Conservation (phyloP, 2,888 invertebrate genomes). For the Oscheius sp. region DNA sequence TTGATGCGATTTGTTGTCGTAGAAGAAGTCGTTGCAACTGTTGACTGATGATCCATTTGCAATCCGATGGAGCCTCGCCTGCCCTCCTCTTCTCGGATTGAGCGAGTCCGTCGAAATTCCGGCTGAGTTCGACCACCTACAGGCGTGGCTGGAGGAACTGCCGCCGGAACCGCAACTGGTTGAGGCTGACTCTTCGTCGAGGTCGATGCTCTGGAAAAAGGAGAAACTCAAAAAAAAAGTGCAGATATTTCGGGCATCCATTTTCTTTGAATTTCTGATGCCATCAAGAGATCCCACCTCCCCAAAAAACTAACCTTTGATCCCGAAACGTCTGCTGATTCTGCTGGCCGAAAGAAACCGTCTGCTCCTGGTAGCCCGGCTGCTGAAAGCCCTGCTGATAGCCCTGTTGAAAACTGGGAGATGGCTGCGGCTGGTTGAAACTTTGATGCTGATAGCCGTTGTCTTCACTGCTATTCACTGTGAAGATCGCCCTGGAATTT, state of each 20-base stretch:
- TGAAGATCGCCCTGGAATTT: slow-evolving; percentile 9
- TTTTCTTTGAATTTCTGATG: neutral
- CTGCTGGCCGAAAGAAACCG: too few relatives aligned
- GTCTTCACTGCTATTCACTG: slow-evolving; percentile 7
- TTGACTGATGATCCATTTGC: slow-evolving; percentile 23
- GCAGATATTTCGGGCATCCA: too few relatives aligned
- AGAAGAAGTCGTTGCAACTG: slow-evolving; percentile 14
- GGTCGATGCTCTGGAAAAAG: neutral
- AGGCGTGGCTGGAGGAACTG: slow-evolving; percentile 9
- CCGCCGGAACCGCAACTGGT: slow-evolving; percentile 1
- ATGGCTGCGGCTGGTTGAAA: slow-evolving; percentile 8
- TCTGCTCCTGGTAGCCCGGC: neutral
- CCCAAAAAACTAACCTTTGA: slow-evolving; percentile 2
- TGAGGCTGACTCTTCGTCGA: too few relatives aligned
- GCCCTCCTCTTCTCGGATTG: slow-evolving; percentile 41
- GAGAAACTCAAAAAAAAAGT: neutral
- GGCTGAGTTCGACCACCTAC: slow-evolving; percentile 16
- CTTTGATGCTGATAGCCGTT: slow-evolving; percentile 3
- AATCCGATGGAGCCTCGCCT: slow-evolving; percentile 35
- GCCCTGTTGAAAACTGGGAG: slow-evolving; percentile 11
- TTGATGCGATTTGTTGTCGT: slow-evolving; percentile 25
- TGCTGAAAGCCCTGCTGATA: slow-evolving; percentile 13
- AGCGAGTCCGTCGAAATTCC: slow-evolving; percentile 40
- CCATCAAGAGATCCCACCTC: neutral
- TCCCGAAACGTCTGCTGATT: neutral